These are phyloP conservation scores for Chanos chanos DNA, from an alignment of 2,797 vertebrate species.

Conservation along the genomic window DNA sequence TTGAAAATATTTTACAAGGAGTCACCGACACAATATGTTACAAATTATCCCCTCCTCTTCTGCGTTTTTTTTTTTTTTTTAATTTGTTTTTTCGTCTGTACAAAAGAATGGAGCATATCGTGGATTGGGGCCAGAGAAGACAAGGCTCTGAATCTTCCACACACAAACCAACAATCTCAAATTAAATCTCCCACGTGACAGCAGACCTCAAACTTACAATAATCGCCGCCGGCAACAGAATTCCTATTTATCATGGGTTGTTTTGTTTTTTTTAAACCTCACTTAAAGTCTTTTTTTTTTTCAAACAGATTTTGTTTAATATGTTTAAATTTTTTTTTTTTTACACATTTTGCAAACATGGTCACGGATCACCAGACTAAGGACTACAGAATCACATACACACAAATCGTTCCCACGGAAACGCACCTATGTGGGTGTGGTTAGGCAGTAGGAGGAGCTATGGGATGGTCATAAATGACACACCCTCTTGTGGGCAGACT, in stretches of 20 bases:
- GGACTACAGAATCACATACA: conserved; percentile 96
- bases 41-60: conserved; percentile 91
- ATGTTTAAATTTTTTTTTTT: conserved; percentile 63
- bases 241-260: conserved; percentile 64
- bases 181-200: conserved; percentile 63
- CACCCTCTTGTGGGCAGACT: conserved; percentile 31
- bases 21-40: conserved; percentile 99
- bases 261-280: conserved; percentile 70
- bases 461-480: conserved; percentile 33
- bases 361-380: conserved; percentile 96
- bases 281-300: conserved; percentile 70
- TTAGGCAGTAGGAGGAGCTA: conserved; percentile 47
- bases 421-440: conserved; percentile 71
- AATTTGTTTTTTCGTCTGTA: conserved; percentile 90
- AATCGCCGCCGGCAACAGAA: conserved; percentile 70
- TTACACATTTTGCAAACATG: conserved; percentile 77
- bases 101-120: conserved; percentile 89
- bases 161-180: conserved; percentile 48
- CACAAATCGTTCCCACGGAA: conserved; percentile 83
- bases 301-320: conserved; percentile 42
- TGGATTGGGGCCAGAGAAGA: conserved; percentile 70
- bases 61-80: conserved; percentile 74
- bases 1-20: conserved; percentile 99
- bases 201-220: conserved; percentile 69
- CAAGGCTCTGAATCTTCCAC: conserved; percentile 67